phyloP scores from a whole-genome alignment of 1,140 invertebrate species.

The Drosophila prosaltans region DNA sequence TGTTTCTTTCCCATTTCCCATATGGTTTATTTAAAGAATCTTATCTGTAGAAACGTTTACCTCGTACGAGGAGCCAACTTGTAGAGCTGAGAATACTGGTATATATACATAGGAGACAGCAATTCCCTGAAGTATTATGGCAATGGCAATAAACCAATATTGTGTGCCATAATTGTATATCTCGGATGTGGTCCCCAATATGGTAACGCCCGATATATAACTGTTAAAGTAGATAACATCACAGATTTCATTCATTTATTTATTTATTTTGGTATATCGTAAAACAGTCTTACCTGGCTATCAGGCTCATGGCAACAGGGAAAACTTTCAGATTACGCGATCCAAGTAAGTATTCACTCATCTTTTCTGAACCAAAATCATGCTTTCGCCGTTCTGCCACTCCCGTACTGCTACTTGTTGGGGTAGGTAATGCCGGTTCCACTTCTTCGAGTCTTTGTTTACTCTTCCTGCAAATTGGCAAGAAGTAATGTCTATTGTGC shows the following conservation, averaged over 20 bases:
- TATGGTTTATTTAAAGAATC: constrained; percentile 33
- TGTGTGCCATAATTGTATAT: constrained; percentile 93
- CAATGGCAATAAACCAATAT: constrained; percentile 90
- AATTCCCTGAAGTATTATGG: constrained; percentile 87
- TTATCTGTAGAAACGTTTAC: constrained; percentile 83
- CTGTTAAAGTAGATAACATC: constrained; percentile 83
- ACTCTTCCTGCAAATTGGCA: constrained; percentile 47
- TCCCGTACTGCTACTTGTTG: constrained; percentile 12
- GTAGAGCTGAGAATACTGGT: constrained; percentile 91
- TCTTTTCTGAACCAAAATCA: constrained; percentile 81
- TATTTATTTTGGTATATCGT: not conserved
- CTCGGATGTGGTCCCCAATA: constrained; percentile 94
- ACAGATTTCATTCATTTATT: not conserved
- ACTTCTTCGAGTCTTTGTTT: constrained; percentile 52
- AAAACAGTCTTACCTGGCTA: constrained; percentile 87
- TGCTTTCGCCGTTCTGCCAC: constrained; percentile 42
- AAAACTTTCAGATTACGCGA: constrained; percentile 89
- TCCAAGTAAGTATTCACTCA: constrained; percentile 90
- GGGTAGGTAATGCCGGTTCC: constrained; percentile 46
- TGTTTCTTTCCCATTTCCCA: constrained; percentile 14
- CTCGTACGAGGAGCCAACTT: constrained; percentile 93
- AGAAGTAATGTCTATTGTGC: constrained; percentile 1
- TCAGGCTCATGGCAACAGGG: constrained; percentile 92
- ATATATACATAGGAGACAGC: constrained; percentile 90
- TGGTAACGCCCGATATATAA: constrained; percentile 94